Percentiles rank a stretch among this genome's conserved stretches.
Conservation (phyloP, 2,797 vertebrate species). For the Melanotaenia nigrans region DNA sequence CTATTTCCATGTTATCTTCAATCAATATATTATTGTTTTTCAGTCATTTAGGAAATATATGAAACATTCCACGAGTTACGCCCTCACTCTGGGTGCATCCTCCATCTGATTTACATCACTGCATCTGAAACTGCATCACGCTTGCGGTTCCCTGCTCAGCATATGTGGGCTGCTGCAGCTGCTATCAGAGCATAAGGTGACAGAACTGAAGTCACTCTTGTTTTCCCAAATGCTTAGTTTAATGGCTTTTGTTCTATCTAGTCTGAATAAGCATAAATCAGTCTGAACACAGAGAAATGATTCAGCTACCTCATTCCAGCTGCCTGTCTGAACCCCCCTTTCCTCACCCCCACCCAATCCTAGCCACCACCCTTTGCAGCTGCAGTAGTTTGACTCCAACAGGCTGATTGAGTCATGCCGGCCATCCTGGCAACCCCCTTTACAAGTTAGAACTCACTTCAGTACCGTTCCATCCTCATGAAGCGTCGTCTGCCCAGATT, state of each 20-base stretch:
- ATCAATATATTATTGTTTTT: slow-evolving; percentile 1
- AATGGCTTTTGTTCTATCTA: rapidly evolving
- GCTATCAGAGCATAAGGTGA: slow-evolving; percentile 1
- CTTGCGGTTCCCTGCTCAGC: slow-evolving; percentile 25
- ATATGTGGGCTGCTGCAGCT: neutral
- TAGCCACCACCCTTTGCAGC: slow-evolving; percentile 39
- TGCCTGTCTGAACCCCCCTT: slow-evolving; percentile 78
- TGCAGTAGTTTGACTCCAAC: slow-evolving; percentile 70
- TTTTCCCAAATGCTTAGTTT: slow-evolving; percentile 1
- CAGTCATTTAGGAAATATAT: slow-evolving; percentile 9
- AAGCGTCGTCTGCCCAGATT: slow-evolving; percentile 21
- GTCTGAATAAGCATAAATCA: slow-evolving; percentile 7
- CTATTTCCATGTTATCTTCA: neutral
- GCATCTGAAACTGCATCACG: slow-evolving; percentile 4
- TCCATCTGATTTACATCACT: slow-evolving; percentile 15
- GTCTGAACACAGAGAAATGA: slow-evolving; percentile 36
- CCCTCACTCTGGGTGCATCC: slow-evolving; percentile 6
- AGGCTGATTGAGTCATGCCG: slow-evolving; percentile 70
- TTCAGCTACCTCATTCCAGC: slow-evolving; percentile 39
- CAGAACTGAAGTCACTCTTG: neutral
- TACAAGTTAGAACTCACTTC: slow-evolving; percentile 53
- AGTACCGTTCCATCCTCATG: slow-evolving; percentile 45
- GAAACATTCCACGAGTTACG: slow-evolving; percentile 25
- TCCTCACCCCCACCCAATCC: slow-evolving; percentile 27
- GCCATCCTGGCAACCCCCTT: slow-evolving; percentile 61